A percentile compares a stretch with the other conserved stretches of the same genome.
These are phyloP conservation scores for Stenodema calcarata DNA, from an alignment of 2,888 invertebrate species.

Conservation along the genomic window DNA sequence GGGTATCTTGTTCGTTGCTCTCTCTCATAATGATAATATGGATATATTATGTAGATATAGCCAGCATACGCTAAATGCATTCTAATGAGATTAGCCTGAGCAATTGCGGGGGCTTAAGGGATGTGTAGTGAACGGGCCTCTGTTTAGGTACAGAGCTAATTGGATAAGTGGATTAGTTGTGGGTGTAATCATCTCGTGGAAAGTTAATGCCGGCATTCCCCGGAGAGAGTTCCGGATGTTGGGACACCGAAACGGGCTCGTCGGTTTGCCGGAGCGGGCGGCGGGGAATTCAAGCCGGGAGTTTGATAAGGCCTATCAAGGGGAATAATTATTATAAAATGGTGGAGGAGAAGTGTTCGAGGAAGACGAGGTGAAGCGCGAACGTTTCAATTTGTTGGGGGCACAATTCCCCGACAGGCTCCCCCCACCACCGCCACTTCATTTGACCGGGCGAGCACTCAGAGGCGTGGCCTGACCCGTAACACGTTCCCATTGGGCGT, in stretches of 20 bases:
- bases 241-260: neutral
- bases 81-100: conserved; percentile 13
- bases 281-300: neutral
- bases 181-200: conserved; percentile 45
- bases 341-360: conserved; percentile 20
- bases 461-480: neutral
- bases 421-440: neutral
- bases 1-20: too few relatives aligned
- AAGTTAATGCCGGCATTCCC: conserved; percentile 26
- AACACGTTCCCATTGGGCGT: neutral
- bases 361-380: neutral
- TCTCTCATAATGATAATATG: neutral
- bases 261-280: neutral
- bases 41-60: neutral
- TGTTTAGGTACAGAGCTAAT: conserved; percentile 20
- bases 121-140: neutral
- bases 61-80: neutral
- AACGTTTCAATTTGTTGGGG: conserved; percentile 38
- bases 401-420: neutral
- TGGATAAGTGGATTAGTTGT: conserved; percentile 48
- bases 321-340: conserved; percentile 49
- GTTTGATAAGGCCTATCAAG: conserved; percentile 47
- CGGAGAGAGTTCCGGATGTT: neutral
- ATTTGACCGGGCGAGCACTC: neutral
- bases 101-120: neutral